These are phyloP conservation scores for Phalacrocorax aristotelis DNA, from an alignment of 2,113 vertebrate species.

Conservation along the genomic window DNA sequence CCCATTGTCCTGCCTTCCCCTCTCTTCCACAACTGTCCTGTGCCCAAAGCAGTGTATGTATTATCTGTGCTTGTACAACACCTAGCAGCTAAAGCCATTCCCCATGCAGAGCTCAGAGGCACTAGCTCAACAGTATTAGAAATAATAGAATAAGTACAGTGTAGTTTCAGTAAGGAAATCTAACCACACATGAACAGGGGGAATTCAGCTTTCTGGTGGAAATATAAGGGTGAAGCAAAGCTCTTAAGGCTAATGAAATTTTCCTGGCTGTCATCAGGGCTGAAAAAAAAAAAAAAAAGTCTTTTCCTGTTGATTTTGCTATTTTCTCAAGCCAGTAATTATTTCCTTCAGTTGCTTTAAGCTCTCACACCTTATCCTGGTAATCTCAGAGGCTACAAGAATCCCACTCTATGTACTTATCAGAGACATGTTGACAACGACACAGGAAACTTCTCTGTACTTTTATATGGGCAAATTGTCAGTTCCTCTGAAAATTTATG, in stretches of 20 bases:
- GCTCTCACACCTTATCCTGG: background rate
- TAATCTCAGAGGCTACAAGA: background rate
- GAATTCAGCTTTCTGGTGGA: conserved; percentile 17
- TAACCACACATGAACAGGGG: background rate
- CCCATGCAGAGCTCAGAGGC: background rate
- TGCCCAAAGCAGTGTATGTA: background rate
- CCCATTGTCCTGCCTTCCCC: background rate
- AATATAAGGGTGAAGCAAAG: conserved; percentile 26
- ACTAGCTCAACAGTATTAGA: background rate
- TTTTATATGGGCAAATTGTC: background rate
- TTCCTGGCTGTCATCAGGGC: conserved; percentile 20
- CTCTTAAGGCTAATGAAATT: conserved; percentile 51
- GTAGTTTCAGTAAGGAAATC: conserved; percentile 4
- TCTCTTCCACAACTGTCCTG: background rate
- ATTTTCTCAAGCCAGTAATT: conserved; percentile 26
- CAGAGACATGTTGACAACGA: background rate
- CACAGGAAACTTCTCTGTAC: background rate
- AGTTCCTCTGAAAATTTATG: background rate
- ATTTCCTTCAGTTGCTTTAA: conserved; percentile 41
- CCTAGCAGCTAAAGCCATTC: background rate
- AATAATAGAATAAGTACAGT: background rate
- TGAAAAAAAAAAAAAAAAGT: background rate
- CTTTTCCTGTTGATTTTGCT: conserved; percentile 46
- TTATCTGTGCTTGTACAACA: background rate
- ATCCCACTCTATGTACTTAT: background rate